Percentiles rank a stretch among this genome's conserved stretches.
Evolutionary conservation across 2,797 vertebrate species (phyloP).

Genomic region (Schizothorax lantsangensis): DNA sequence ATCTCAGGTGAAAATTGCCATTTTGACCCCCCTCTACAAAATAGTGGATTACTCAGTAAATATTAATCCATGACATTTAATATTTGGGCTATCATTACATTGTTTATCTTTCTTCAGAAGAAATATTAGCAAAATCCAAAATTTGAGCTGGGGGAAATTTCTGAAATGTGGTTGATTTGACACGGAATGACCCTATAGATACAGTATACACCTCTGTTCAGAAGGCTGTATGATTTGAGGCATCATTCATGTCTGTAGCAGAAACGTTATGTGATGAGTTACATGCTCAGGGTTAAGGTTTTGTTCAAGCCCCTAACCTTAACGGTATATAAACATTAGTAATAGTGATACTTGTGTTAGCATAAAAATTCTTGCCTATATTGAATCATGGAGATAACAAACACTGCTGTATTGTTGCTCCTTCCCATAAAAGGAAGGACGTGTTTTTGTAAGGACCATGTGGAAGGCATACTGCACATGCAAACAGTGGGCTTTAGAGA

Average conservation of each 20-base stretch:
- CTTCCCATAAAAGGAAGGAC: conserved; percentile 55
- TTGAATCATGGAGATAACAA: conserved; percentile 23
- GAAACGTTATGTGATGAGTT: neutral
- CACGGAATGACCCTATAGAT: too few relatives aligned
- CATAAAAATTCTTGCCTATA: conserved; percentile 7
- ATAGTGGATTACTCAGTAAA: too few relatives aligned
- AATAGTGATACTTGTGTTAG: neutral
- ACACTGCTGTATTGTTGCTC: conserved; percentile 51
- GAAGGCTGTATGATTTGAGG: neutral
- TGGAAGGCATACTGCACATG: conserved; percentile 37
- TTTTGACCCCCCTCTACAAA: too few relatives aligned
- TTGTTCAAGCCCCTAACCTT: conserved; percentile 1
- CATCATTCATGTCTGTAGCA: neutral
- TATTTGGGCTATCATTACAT: too few relatives aligned
- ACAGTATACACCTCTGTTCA: neutral
- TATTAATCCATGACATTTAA: too few relatives aligned
- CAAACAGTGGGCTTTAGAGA: conserved; percentile 34
- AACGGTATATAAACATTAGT: neutral
- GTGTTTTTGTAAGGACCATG: conserved; percentile 53
- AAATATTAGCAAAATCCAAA: too few relatives aligned
- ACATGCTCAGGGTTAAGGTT: too few relatives aligned
- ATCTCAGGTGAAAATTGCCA: too few relatives aligned
- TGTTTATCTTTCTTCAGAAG: too few relatives aligned
- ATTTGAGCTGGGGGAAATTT: too few relatives aligned
- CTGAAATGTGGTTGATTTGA: too few relatives aligned